Evolutionary conservation across 1,140 invertebrate genomes (phyloP).

Genomic region (Drosophila elegans): DNA sequence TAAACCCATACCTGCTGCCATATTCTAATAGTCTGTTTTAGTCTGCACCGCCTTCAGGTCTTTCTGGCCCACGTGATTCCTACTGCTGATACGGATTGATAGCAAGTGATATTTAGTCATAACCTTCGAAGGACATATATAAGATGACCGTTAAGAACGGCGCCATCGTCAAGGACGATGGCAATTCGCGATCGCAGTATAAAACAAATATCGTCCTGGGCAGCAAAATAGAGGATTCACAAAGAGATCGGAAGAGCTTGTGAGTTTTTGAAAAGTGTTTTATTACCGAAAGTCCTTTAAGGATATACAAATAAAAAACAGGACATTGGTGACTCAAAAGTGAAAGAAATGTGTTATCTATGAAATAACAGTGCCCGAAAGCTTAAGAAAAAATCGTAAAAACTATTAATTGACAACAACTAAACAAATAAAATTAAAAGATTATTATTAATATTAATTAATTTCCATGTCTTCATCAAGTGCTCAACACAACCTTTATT

Average conservation of each 20-base stretch:
- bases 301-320: not conserved
- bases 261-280: conserved; percentile 42
- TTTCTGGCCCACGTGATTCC: conserved; percentile 7
- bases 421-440: not conserved
- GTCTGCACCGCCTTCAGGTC: conserved; percentile 4
- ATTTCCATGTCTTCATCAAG: conserved; percentile 18
- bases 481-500: conserved; percentile 2
- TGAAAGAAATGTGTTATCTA: not conserved
- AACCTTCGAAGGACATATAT: not conserved
- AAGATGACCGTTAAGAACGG: conserved; percentile 65
- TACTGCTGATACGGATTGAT: not conserved
- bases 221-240: conserved; percentile 40
- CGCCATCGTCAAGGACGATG: conserved; percentile 65
- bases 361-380: not conserved
- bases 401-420: not conserved
- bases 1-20: conserved; percentile 21
- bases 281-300: not conserved
- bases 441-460: conserved; percentile 2
- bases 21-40: conserved; percentile 33
- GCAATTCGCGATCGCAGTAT: conserved; percentile 59
- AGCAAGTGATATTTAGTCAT: conserved; percentile 10
- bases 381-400: not conserved
- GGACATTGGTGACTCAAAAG: not conserved
- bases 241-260: conserved; percentile 62
- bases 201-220: conserved; percentile 69